Percentiles rank a stretch among this genome's conserved stretches.
Conservation (phyloP, 2,888 invertebrate species). For the Eupithecia abbreviata region DNA sequence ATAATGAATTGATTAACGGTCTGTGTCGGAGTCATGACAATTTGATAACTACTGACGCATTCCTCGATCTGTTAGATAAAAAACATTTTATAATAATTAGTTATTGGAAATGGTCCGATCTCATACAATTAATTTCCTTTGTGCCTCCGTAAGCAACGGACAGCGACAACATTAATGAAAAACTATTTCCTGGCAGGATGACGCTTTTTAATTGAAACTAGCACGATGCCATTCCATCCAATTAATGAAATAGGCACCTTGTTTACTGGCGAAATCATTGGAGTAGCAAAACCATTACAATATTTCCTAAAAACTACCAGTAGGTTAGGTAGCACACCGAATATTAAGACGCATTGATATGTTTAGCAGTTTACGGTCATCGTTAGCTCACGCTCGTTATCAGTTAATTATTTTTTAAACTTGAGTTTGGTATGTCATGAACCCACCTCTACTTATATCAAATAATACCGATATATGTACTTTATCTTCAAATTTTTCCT, state of each 20-base stretch:
- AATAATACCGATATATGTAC: not conserved
- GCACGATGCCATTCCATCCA: constrained; percentile 9
- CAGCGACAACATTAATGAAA: constrained; percentile 2
- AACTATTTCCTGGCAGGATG: constrained; percentile 13
- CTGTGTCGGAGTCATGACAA: not conserved
- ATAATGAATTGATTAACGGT: constrained; percentile 10
- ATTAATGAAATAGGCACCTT: constrained; percentile 10
- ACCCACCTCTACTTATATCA: not conserved
- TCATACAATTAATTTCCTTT: constrained; percentile 1
- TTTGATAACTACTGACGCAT: not conserved
- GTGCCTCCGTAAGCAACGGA: not conserved
- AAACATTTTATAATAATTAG: not conserved
- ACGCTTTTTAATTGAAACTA: constrained; percentile 26
- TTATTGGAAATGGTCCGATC: not conserved
- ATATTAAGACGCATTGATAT: not conserved
- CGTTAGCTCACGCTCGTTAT: not conserved
- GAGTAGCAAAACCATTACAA: not conserved
- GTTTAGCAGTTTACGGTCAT: not conserved
- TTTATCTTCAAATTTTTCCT: not conserved
- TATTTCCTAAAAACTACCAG: not conserved
- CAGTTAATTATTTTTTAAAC: not conserved
- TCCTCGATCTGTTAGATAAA: not conserved
- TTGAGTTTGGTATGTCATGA: not conserved
- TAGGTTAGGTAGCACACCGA: not conserved
- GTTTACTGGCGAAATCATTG: not conserved